Conservation (phyloP, 2,888 invertebrate genomes). For the Macaria notata region DNA sequence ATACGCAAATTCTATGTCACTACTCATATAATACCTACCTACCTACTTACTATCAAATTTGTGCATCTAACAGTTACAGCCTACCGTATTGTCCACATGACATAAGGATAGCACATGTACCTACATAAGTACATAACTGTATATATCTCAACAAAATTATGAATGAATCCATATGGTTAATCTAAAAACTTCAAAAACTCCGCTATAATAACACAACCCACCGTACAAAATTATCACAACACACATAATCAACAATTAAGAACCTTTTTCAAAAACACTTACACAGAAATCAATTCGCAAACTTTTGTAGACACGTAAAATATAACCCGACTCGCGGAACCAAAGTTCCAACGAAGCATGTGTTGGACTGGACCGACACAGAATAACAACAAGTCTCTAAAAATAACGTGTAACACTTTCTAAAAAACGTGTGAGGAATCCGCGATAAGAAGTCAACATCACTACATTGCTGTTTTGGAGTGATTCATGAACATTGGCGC, state of each 20-base stretch:
- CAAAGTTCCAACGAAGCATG: slow-evolving; percentile 21
- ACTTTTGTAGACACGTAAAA: slow-evolving; percentile 15
- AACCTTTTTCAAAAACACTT: neutral
- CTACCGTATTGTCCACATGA: no score
- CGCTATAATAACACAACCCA: slow-evolving; percentile 1
- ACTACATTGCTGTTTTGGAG: slow-evolving; percentile 3
- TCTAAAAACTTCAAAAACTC: slow-evolving; percentile 2
- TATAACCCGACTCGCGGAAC: slow-evolving; percentile 3
- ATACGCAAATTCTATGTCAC: no score
- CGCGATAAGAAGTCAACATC: neutral
- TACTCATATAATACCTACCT: no score
- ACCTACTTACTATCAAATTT: no score
- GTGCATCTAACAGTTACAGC: no score
- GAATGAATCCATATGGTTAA: slow-evolving; percentile 8
- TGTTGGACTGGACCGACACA: slow-evolving; percentile 5
- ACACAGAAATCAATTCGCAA: neutral
- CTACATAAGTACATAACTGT: no score
- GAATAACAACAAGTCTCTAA: slow-evolving; percentile 10
- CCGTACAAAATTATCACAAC: slow-evolving; percentile 1
- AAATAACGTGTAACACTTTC: slow-evolving; percentile 14
- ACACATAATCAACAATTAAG: neutral
- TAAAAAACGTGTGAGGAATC: slow-evolving; percentile 14
- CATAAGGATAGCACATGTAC: no score
- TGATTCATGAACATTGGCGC: neutral
- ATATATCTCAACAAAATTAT: neutral